Evolutionary conservation across 2,888 invertebrate genomes (phyloP).

Genomic region (Hirtodrosophila duncani): DNA sequence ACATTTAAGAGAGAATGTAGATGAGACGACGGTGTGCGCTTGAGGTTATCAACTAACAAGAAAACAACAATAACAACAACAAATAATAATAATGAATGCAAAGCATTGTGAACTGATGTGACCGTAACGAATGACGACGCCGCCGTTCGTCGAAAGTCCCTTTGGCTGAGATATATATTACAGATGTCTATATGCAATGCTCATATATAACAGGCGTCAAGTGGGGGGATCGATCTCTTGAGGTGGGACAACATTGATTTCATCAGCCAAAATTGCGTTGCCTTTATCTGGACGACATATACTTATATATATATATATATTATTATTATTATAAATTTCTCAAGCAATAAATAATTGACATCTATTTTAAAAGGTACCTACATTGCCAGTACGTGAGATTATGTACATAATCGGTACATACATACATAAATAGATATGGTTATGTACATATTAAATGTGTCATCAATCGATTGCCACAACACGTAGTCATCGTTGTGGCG

Average conservation of each 20-base stretch:
- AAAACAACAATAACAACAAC: conserved; percentile 27
- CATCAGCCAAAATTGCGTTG: conserved; percentile 13
- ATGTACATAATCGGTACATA: conserved; percentile 20
- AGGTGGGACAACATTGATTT: conserved; percentile 19
- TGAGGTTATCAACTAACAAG: conserved; percentile 54
- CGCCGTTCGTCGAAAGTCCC: conserved; percentile 5
- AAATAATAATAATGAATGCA: conserved; percentile 41
- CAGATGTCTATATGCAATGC: neutral
- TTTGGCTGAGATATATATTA: neutral
- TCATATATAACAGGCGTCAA: neutral
- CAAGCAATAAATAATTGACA: conserved; percentile 23
- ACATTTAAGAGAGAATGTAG: conserved; percentile 1
- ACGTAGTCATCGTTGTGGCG: conserved; percentile 25
- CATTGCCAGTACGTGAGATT: conserved; percentile 43
- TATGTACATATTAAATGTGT: conserved; percentile 30
- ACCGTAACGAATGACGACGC: conserved; percentile 42
- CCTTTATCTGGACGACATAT: neutral
- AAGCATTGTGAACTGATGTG: conserved; percentile 47
- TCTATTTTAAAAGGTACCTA: conserved; percentile 19
- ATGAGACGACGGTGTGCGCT: conserved; percentile 7
- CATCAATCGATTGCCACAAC: conserved; percentile 26
- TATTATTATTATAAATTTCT: conserved; percentile 2
- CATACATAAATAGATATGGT: neutral
- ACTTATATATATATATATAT: neutral
- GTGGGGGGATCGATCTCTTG: neutral